A percentile compares a stretch with the other conserved stretches of the same genome.
These are phyloP conservation scores for Pungitius pungitius DNA, from an alignment of 2,113 vertebrate species.

Conservation along the genomic window DNA sequence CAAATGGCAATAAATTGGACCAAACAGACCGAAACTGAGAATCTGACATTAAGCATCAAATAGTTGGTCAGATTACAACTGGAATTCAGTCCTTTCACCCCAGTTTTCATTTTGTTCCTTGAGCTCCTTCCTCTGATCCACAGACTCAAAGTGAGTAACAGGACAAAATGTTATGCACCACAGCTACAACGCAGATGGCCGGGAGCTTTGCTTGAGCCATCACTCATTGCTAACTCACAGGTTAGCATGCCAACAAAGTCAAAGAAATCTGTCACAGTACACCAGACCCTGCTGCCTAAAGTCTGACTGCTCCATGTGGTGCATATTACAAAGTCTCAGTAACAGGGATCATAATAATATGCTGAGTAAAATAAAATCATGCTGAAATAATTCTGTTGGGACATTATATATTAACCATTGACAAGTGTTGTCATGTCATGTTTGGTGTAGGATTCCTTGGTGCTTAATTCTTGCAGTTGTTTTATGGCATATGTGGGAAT, in stretches of 20 bases:
- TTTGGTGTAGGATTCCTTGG: neutral
- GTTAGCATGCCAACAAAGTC: slow-evolving; percentile 72
- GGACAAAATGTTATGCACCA: slow-evolving; percentile 78
- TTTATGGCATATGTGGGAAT: slow-evolving; percentile 3
- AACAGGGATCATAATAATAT: slow-evolving; percentile 20
- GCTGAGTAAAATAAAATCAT: slow-evolving; percentile 11
- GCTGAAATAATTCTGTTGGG: slow-evolving; percentile 7
- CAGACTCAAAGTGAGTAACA: slow-evolving; percentile 61
- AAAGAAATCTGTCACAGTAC: slow-evolving; percentile 66
- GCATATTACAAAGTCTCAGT: slow-evolving; percentile 34
- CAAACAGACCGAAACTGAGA: slow-evolving; percentile 5
- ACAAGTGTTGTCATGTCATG: neutral
- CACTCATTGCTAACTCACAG: slow-evolving; percentile 73
- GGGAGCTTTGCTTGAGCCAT: slow-evolving; percentile 72
- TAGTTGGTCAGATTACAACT: slow-evolving; percentile 30
- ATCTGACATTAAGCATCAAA: slow-evolving; percentile 36
- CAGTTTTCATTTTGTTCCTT: neutral
- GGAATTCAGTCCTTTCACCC: slow-evolving; percentile 23
- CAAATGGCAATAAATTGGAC: neutral
- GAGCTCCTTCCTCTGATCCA: slow-evolving; percentile 31
- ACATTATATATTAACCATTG: slow-evolving; percentile 1
- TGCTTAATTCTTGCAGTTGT: neutral
- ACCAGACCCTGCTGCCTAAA: slow-evolving; percentile 47
- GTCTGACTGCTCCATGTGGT: slow-evolving; percentile 58
- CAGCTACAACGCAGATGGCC: slow-evolving; percentile 78